Conservation (phyloP, 2,888 invertebrate species). For the Dryadula phaetusa region DNA sequence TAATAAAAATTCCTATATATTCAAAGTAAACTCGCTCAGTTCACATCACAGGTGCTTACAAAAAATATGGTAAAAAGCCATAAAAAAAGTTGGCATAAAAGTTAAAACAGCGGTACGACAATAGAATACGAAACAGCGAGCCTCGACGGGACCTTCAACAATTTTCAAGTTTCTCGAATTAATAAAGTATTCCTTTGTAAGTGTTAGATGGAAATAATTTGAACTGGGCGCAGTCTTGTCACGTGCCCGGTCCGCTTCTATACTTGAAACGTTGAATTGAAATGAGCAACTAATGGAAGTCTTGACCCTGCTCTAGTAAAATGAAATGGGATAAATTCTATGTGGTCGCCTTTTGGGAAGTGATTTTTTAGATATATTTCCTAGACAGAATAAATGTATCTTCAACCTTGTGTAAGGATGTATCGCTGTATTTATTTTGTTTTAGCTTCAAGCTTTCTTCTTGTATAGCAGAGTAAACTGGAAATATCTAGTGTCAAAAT, state of each 20-base stretch:
- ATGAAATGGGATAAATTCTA: slow-evolving; percentile 20
- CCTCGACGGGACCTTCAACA: slow-evolving; percentile 16
- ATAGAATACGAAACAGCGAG: not conserved
- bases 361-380: not conserved
- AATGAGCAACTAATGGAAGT: slow-evolving; percentile 29
- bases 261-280: slow-evolving; percentile 29
- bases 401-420: too few relatives aligned
- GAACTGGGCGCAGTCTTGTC: slow-evolving; percentile 25
- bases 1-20: not conserved
- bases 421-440: too few relatives aligned
- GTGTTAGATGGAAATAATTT: slow-evolving; percentile 40
- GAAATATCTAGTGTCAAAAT: too few relatives aligned
- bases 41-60: not conserved
- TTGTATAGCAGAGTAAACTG: too few relatives aligned
- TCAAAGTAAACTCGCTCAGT: not conserved
- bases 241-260: slow-evolving; percentile 32
- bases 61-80: not conserved
- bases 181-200: slow-evolving; percentile 44
- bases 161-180: slow-evolving; percentile 32
- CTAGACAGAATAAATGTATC: too few relatives aligned
- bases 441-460: too few relatives aligned
- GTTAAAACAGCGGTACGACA: slow-evolving; percentile 8
- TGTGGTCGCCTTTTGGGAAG: not conserved
- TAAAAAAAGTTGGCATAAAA: slow-evolving; percentile 6
- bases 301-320: slow-evolving; percentile 31